Conservation (phyloP, 2,113 vertebrate species). For the Hassar affinis region DNA sequence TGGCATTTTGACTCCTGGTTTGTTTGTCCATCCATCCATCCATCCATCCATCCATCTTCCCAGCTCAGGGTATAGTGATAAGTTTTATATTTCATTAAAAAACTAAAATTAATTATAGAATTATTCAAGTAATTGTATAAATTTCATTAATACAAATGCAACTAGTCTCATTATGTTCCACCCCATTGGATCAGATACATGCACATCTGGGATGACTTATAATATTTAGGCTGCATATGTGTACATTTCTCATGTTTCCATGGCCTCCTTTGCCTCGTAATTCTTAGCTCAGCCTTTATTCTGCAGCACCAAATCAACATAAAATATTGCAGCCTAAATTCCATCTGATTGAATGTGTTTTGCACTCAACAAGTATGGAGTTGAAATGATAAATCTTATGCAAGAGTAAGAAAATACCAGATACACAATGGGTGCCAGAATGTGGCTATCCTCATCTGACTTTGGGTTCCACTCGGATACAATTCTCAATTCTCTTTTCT, state of each 20-base stretch:
- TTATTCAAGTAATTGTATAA: too few species aligned
- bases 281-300: not conserved
- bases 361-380: not conserved
- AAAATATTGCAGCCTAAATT: not conserved
- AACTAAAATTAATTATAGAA: not conserved
- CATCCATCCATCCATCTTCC: too few species aligned
- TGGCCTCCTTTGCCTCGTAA: not conserved
- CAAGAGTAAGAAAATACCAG: constrained; percentile 11
- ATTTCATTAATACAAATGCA: not conserved
- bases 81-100: not conserved
- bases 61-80: not conserved
- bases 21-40: too few species aligned
- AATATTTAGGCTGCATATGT: not conserved
- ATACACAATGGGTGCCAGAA: not conserved
- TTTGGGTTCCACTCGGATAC: constrained; percentile 21
- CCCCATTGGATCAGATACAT: not conserved
- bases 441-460: constrained; percentile 35
- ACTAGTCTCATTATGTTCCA: not conserved
- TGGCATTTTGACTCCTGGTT: not conserved
- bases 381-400: constrained; percentile 2
- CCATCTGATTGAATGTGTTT: constrained; percentile 11
- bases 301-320: not conserved
- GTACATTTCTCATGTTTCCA: not conserved
- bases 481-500: constrained; percentile 44
- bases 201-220: not conserved